Base-by-base conservation (phyloP, 2,797 vertebrate genomes). In the Saxicola maurus region DNA sequence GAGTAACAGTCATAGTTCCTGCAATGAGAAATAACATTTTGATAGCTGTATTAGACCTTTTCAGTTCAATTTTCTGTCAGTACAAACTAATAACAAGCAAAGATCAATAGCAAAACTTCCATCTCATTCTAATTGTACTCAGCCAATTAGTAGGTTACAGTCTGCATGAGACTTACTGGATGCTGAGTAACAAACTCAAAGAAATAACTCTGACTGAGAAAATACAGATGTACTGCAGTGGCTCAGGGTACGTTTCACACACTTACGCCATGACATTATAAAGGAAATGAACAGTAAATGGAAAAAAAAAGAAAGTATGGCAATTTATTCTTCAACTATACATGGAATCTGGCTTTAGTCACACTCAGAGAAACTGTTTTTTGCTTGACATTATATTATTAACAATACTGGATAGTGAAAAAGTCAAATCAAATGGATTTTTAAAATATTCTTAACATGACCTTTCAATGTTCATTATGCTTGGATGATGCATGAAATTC, bases 401-500 rank as follows among this genome's bases (percentile, higher is more conserved):
- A 87, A 78, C 30, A 62, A 80, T 37, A 87, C 1, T 52, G 60
- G 17, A 78, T 7, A 82, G 61, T 31, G 33, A 83, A 76, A 94
- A 93, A 92, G 81, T 88, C 65, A 82, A 71, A 89, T 81, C 55
- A 80, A 59, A 82, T 53, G 35, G 17, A 57, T 69, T 77, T 88
- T 68, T 20, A 4, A 18, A 42, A 62, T 52, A 62, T 76, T 91
- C 75, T 76, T 91, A 66, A 33, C n/a, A 46, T 45, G 64, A 91
- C 66, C 75, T 91, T 94, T 92, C 72, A 68, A 30, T 57, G 60
- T 79, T 92, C 45, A 81, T 64, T 78, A 67, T 48, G 74, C 71
- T 83, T 60, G 38, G 27, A 51, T 64, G 79, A 91, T 55, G 76
- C 73, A 56, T 93, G 81, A 82, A 93, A 92, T 91, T 79, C 68